Conservation (phyloP, 2,888 invertebrate genomes). For the Ochropleura plecta region DNA sequence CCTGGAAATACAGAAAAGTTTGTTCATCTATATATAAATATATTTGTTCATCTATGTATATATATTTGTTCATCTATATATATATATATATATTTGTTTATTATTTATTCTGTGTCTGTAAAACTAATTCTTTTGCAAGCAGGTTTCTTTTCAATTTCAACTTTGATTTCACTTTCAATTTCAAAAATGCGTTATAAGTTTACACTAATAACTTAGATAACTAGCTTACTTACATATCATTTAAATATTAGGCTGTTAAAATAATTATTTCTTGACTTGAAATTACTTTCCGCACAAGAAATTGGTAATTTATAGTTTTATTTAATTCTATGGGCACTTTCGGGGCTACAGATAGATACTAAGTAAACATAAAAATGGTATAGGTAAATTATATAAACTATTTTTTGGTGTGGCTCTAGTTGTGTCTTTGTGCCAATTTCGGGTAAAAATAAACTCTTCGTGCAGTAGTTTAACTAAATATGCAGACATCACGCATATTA, state of each 20-base stretch:
- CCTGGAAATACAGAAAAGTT: slow-evolving; percentile 17
- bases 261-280: background rate
- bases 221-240: background rate
- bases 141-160: background rate
- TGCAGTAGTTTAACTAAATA: background rate
- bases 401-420: too few species aligned
- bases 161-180: background rate
- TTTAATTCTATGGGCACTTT: background rate
- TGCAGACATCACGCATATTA: slow-evolving; percentile 6
- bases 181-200: background rate
- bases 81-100: background rate
- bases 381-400: too few species aligned
- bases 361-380: too few species aligned
- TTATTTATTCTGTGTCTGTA: too few species aligned
- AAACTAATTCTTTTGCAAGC: too few species aligned
- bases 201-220: too few species aligned
- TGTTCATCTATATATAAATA: too few species aligned
- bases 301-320: background rate
- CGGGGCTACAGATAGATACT: too few species aligned
- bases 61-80: too few species aligned
- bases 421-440: too few species aligned
- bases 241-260: background rate
- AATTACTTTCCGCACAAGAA: background rate
- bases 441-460: too few species aligned
- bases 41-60: background rate